Evolutionary conservation across 2,797 vertebrate species (phyloP).

Genomic region (Rhinella marina): DNA sequence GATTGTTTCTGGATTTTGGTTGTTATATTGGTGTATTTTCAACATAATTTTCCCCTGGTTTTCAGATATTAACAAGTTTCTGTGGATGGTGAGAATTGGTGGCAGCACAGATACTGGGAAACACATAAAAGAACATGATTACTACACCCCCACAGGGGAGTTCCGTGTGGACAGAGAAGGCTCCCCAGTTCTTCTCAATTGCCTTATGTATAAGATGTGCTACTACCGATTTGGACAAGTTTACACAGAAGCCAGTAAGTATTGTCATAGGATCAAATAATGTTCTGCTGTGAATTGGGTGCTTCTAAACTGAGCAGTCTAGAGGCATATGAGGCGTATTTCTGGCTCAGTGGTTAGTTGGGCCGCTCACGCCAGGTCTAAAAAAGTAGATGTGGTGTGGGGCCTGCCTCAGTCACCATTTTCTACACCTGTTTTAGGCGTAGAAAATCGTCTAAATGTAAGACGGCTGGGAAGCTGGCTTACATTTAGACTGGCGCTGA

Average conservation of each 20-base stretch:
- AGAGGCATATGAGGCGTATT: too few relatives aligned
- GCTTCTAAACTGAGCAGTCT: too few relatives aligned
- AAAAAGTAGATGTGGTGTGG: too few relatives aligned
- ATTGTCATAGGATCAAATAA: not conserved
- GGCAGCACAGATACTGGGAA: conserved; percentile 96
- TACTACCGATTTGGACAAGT: conserved; percentile 99
- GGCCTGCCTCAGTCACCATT: too few relatives aligned
- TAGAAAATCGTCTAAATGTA: too few relatives aligned
- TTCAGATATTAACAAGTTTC: conserved; percentile 98
- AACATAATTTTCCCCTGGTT: not conserved
- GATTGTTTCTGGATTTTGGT: not conserved
- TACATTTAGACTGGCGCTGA: too few relatives aligned
- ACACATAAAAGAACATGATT: conserved; percentile 98
- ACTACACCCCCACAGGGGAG: conserved; percentile 96
- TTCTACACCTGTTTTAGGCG: too few relatives aligned
- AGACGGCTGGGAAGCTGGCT: too few relatives aligned
- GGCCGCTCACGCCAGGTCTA: too few relatives aligned
- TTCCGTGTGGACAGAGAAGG: conserved; percentile 96
- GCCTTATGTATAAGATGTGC: conserved; percentile 99
- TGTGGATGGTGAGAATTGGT: conserved; percentile 99
- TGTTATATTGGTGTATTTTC: not conserved
- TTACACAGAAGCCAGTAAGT: conserved; percentile 99
- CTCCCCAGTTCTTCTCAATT: conserved; percentile 96
- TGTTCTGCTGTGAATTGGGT: not conserved
- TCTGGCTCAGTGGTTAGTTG: too few relatives aligned